Evolutionary conservation across 2,888 invertebrate species (phyloP).

Genomic region (Phalera bucephala): DNA sequence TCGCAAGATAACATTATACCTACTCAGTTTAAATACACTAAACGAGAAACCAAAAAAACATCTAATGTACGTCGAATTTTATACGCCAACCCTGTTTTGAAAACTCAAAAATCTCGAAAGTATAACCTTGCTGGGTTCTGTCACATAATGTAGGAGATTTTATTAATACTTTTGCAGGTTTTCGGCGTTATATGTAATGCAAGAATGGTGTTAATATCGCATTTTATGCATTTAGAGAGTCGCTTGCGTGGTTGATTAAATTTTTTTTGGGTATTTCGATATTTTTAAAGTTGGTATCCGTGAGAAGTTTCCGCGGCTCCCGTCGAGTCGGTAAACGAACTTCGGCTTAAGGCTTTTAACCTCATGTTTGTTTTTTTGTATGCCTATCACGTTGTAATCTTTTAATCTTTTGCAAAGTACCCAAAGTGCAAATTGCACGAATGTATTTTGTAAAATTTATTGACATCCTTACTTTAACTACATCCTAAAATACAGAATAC

Average conservation of each 20-base stretch:
- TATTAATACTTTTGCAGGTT: constrained; percentile 60
- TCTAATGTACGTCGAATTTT: constrained; percentile 64
- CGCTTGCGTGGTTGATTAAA: constrained; percentile 61
- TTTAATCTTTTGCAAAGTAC: constrained; percentile 17
- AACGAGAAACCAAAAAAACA: constrained; percentile 52
- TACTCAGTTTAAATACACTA: constrained; percentile 61
- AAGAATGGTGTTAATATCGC: constrained; percentile 71
- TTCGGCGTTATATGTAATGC: constrained; percentile 64
- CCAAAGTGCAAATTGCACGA: constrained; percentile 3
- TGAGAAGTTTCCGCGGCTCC: constrained; percentile 35
- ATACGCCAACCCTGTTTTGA: constrained; percentile 54
- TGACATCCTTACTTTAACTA: background rate
- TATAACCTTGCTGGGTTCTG: constrained; percentile 53
- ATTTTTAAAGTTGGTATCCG: constrained; percentile 31
- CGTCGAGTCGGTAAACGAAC: constrained; percentile 19
- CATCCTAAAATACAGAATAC: background rate
- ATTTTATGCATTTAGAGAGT: constrained; percentile 63
- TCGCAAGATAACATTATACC: constrained; percentile 59
- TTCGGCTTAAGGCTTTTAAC: constrained; percentile 20
- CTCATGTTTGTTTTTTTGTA: constrained; percentile 25
- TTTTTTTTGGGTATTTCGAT: constrained; percentile 50
- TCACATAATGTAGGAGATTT: constrained; percentile 67
- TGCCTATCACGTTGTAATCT: constrained; percentile 29
- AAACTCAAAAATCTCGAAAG: constrained; percentile 50
- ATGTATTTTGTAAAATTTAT: background rate